Percentiles rank a stretch among this genome's conserved stretches.
These are phyloP conservation scores for Julus scandinavius DNA, from an alignment of 2,888 invertebrate genomes.

Conservation along the genomic window DNA sequence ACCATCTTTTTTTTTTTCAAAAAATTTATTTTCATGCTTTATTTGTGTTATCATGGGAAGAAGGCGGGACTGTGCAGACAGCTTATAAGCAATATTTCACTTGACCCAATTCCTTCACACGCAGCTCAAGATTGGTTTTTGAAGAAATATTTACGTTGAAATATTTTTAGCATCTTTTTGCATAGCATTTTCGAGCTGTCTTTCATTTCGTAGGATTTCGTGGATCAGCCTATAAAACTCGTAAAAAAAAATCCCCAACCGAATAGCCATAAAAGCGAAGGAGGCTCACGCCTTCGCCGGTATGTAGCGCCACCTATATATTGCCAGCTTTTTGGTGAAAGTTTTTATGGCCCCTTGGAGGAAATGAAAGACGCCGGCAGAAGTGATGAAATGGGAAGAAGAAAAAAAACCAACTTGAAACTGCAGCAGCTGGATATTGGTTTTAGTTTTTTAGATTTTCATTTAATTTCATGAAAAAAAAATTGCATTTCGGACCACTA, in stretches of 20 bases:
- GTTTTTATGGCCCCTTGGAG: conserved; percentile 21
- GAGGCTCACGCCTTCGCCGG: neutral
- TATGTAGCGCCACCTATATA: conserved; percentile 12
- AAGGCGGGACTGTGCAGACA: neutral
- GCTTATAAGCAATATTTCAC: conserved; percentile 31
- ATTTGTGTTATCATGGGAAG: neutral
- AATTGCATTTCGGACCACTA: neutral
- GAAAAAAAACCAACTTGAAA: no score
- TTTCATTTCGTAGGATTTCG: conserved; percentile 29
- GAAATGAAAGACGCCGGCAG: neutral
- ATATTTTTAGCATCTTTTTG: conserved; percentile 45
- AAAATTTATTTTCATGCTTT: neutral
- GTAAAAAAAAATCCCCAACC: neutral
- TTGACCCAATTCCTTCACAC: conserved; percentile 38
- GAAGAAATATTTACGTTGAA: conserved; percentile 45
- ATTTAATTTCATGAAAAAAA: conserved; percentile 5
- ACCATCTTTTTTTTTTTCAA: neutral
- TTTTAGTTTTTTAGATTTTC: neutral
- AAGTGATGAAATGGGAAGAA: conserved; percentile 15
- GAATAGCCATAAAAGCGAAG: neutral
- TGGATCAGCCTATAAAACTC: conserved; percentile 7
- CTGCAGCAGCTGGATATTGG: neutral
- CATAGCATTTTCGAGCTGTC: conserved; percentile 18
- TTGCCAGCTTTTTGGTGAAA: neutral
- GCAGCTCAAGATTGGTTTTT: conserved; percentile 29